phyloP scores from a whole-genome alignment of 2,797 vertebrate species.

The Gymnoscopelus microlampas region DNA sequence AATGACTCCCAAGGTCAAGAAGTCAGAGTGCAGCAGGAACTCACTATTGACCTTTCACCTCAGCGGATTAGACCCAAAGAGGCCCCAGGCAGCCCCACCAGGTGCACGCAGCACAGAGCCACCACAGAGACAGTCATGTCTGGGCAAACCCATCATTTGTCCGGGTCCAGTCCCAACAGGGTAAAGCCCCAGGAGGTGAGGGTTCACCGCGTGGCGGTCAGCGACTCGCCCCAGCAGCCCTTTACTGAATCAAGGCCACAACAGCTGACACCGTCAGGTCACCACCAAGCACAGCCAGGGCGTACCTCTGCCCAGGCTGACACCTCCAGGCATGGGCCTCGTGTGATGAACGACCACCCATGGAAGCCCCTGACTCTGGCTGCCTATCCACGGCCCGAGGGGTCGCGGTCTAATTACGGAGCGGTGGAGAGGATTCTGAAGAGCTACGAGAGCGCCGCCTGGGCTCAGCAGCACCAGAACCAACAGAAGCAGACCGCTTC shows the following conservation, averaged over 20 bases:
- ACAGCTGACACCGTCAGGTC: conserved; percentile 40
- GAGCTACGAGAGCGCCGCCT: conserved; percentile 87
- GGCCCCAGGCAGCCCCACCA: conserved; percentile 53
- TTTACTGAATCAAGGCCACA: conserved; percentile 62
- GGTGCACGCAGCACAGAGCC: conserved; percentile 56
- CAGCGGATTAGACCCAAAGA: conserved; percentile 49
- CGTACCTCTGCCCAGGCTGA: conserved; percentile 56
- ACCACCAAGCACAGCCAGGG: conserved; percentile 46
- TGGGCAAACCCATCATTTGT: conserved; percentile 40
- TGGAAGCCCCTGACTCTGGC: conserved; percentile 93
- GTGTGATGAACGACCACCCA: conserved; percentile 85
- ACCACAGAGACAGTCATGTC: conserved; percentile 44
- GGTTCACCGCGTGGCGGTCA: conserved; percentile 47
- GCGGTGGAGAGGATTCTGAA: conserved; percentile 93
- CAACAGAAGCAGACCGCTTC: conserved; percentile 33
- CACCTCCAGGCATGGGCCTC: conserved; percentile 63
- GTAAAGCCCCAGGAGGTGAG: conserved; percentile 59
- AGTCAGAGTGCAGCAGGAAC: conserved; percentile 43
- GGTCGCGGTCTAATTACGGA: conserved; percentile 94
- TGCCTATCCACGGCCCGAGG: conserved; percentile 90
- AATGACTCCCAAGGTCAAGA: conserved; percentile 54
- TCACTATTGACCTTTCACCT: conserved; percentile 34
- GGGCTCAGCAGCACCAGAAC: conserved; percentile 71
- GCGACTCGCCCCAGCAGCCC: conserved; percentile 51
- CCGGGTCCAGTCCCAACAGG: conserved; percentile 45